A percentile compares a stretch with the other conserved stretches of the same genome.
phyloP scores from a whole-genome alignment of 1,140 invertebrate genomes.

The Diachasma alloeum region DNA sequence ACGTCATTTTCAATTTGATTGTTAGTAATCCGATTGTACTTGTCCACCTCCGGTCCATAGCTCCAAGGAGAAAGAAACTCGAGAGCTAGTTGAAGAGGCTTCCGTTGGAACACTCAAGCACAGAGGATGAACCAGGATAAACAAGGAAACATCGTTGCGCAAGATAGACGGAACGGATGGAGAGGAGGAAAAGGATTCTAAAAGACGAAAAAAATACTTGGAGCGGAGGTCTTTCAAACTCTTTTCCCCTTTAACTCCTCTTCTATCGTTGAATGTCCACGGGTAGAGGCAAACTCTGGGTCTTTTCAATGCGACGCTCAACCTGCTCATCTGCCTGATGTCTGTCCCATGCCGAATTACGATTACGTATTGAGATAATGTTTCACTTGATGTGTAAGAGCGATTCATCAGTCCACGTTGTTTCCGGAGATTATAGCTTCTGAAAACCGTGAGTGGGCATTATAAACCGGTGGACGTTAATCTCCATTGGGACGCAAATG shows the following conservation, averaged over 20 bases:
- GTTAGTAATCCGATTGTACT: slow-evolving; percentile 48
- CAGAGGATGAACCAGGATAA: neutral
- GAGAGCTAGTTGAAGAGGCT: neutral
- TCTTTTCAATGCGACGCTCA: neutral
- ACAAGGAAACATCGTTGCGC: neutral
- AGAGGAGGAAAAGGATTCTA: neutral
- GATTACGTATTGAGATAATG: no score
- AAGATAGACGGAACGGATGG: neutral
- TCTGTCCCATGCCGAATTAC: no score
- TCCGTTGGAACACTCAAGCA: neutral
- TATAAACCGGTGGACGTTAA: neutral
- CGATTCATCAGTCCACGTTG: neutral
- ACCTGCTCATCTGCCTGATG: neutral
- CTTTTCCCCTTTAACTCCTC: neutral
- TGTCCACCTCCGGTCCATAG: neutral
- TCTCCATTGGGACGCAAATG: neutral
- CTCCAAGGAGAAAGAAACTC: neutral
- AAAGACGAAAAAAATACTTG: neutral
- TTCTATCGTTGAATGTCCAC: neutral
- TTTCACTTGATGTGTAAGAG: no score
- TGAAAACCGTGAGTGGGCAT: neutral
- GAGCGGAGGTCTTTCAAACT: neutral
- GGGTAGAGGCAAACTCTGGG: neutral
- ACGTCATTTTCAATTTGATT: slow-evolving; percentile 53
- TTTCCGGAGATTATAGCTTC: neutral